Evolutionary conservation across 2,113 vertebrate species (phyloP).

Genomic region (Nicator chloris): DNA sequence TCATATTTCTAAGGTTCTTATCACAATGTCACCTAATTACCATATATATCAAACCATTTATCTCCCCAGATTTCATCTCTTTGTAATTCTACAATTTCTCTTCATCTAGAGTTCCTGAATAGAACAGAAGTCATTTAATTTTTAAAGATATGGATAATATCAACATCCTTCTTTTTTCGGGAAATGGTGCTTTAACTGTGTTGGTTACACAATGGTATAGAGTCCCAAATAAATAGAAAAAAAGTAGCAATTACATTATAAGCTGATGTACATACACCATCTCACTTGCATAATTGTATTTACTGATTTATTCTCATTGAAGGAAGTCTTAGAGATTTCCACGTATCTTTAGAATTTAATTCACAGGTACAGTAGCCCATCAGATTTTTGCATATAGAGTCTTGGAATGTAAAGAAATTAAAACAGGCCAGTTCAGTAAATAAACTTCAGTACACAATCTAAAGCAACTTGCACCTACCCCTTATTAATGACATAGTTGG

Average conservation of each 20-base stretch:
- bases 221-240: background rate
- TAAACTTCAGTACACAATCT: background rate
- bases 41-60: background rate
- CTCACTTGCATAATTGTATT: background rate
- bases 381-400: background rate
- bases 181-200: background rate
- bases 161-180: background rate
- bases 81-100: background rate
- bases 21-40: conserved; percentile 12
- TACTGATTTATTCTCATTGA: background rate
- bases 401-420: background rate
- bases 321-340: background rate
- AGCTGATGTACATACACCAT: background rate
- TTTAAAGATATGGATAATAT: background rate
- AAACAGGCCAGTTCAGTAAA: background rate
- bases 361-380: background rate
- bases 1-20: conserved; percentile 15
- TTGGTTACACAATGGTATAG: background rate
- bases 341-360: background rate
- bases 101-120: background rate
- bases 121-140: background rate
- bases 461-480: background rate
- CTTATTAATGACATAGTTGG: background rate
- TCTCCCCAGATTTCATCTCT: background rate
- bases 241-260: background rate